These are phyloP conservation scores for Jacana jacana DNA, from an alignment of 2,113 vertebrate genomes.

Conservation along the genomic window DNA sequence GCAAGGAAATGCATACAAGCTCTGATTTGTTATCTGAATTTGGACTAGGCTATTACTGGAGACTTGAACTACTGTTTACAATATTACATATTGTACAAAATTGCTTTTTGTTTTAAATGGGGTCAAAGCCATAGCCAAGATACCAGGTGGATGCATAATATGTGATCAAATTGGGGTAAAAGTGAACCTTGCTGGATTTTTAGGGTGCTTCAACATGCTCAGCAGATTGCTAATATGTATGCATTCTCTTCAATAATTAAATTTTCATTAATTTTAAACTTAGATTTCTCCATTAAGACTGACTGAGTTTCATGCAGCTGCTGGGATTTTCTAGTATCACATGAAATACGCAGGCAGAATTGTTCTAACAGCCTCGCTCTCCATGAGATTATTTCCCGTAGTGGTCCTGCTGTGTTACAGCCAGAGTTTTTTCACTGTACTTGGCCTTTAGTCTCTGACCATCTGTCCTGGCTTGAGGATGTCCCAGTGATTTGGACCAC, in stretches of 20 bases:
- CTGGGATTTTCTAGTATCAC: neutral
- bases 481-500: neutral
- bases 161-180: neutral
- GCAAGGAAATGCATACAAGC: neutral
- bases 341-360: neutral
- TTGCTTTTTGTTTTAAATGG: neutral
- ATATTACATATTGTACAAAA: neutral
- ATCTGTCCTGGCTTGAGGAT: neutral
- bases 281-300: neutral
- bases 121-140: neutral
- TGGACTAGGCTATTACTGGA: neutral
- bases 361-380: neutral
- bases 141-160: neutral
- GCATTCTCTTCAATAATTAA: neutral
- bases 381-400: neutral
- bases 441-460: neutral
- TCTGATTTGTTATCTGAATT: neutral
- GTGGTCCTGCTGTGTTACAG: neutral
- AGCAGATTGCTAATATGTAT: neutral
- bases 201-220: neutral
- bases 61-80: neutral
- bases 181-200: neutral
- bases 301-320: neutral
- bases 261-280: slow-evolving; percentile 7
- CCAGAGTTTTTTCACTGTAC: neutral